Evolutionary conservation across 2,797 vertebrate species (phyloP), one percentile per base, ranked within the genome.

Genomic region (Xenentodon cancila): DNA sequence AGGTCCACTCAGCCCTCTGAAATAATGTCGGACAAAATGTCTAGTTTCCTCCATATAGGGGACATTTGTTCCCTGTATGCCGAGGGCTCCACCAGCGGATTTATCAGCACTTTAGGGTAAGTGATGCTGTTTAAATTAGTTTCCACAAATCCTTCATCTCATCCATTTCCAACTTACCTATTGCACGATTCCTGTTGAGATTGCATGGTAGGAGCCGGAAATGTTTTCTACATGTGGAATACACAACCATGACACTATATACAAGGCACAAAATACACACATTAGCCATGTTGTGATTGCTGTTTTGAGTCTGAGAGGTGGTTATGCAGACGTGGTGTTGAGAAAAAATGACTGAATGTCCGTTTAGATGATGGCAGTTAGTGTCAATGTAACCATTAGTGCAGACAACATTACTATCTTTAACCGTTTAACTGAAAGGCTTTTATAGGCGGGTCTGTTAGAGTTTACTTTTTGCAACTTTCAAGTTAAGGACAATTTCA

Each of bases 21-120:
- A 79, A 92, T 89, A 90, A 99, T 99, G 98, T 98, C 97, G 15
- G 97, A 99, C 92, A 99, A 98, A 93, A 98, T 99, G 96, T 98
- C 98, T 71, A 99, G 97, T 89, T 99, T 99, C 89, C 96, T 99
- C 81, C 98, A 99, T 77, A 98, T 98, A 49, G 98, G 98, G 91
- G 98, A 99, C 93, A 94, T 99, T 81, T 98, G 97, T 88, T 99
- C 97, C 91, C 93, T 99, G 65, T 99, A 99, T 80, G 97, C 98
- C 1, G 98, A 99, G 81, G 97, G 97, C 61, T 97, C 98, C 74
- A 98, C 97, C 62, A 96, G 95, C 89, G 98, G 98, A 87, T 99
- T 99, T 90, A 99, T 99, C 92, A 99, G 97, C 94, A 99, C 97
- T 77, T 91, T 99, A 91, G 97, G 98, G 98, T 99, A 93, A 95